These are phyloP conservation scores for Genyomyrus donnyi DNA, from an alignment of 2,113 vertebrate species.

Conservation along the genomic window DNA sequence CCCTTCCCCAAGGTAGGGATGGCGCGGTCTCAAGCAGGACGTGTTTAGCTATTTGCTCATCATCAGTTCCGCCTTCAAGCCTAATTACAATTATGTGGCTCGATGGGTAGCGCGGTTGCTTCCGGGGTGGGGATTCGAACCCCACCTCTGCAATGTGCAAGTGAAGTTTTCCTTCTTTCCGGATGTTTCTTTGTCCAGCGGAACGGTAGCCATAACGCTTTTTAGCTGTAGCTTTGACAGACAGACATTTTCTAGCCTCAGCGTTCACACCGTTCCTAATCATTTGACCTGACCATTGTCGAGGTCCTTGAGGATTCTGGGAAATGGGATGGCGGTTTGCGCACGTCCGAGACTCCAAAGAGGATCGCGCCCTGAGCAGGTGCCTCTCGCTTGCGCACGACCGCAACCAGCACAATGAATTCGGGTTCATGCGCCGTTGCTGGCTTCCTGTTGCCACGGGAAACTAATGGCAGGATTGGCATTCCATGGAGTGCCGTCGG, in stretches of 20 bases:
- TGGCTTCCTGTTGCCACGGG: slow-evolving; percentile 53
- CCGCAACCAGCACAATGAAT: slow-evolving; percentile 36
- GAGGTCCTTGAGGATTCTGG: neutral
- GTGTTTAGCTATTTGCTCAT: neutral
- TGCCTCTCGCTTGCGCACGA: neutral
- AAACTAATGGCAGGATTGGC: slow-evolving; percentile 53
- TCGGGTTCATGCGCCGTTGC: slow-evolving; percentile 36
- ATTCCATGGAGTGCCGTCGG: slow-evolving; percentile 48
- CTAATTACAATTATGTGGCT: neutral
- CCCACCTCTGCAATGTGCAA: neutral
- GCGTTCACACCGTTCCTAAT: neutral
- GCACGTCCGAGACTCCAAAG: neutral
- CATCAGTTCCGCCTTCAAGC: neutral
- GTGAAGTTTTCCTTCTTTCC: neutral
- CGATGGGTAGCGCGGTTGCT: neutral
- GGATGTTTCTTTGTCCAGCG: neutral
- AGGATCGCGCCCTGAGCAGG: neutral
- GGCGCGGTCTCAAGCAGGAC: neutral
- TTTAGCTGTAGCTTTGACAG: neutral
- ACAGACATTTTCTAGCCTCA: neutral
- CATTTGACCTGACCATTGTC: neutral
- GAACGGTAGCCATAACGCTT: neutral
- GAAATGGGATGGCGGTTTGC: neutral
- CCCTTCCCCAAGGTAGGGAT: neutral
- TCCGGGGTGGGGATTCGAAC: neutral